Percentiles rank a stretch among this genome's conserved stretches.
Conservation (phyloP, 2,113 vertebrate species). For the Meleagris gallopavo region DNA sequence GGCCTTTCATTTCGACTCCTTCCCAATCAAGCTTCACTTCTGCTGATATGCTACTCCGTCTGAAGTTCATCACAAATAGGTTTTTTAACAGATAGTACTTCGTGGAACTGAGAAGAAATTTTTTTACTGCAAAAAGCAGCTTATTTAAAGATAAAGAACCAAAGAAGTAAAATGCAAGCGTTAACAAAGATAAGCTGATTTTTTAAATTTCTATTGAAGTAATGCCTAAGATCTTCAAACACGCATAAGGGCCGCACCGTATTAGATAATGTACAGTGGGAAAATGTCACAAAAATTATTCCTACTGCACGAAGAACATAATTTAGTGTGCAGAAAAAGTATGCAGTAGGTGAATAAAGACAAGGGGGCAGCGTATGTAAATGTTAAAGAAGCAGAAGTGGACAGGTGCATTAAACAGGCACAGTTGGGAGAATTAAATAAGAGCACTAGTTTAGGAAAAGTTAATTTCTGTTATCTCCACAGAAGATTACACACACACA, state of each 20-base stretch:
- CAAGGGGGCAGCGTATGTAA: background rate
- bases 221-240: conserved; percentile 9
- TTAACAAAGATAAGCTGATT: conserved; percentile 28
- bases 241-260: rapidly evolving
- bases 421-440: background rate
- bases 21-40: conserved; percentile 12
- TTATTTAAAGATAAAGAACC: conserved; percentile 46
- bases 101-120: background rate
- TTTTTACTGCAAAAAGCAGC: conserved; percentile 11
- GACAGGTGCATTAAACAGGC: background rate
- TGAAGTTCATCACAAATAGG: background rate
- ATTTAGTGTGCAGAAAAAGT: background rate
- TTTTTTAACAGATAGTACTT: background rate
- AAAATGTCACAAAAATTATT: background rate
- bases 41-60: background rate
- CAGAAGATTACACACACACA: conserved; percentile 28
- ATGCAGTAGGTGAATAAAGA: background rate
- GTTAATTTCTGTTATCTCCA: conserved; percentile 53
- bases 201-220: conserved; percentile 12
- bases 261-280: background rate
- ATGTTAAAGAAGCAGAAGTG: conserved; percentile 3
- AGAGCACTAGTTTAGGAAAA: conserved; percentile 36
- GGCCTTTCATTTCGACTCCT: background rate
- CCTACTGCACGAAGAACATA: background rate
- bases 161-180: conserved; percentile 12